phyloP scores from a whole-genome alignment of 2,797 vertebrate species.

The Malacoctenus gilli region DNA sequence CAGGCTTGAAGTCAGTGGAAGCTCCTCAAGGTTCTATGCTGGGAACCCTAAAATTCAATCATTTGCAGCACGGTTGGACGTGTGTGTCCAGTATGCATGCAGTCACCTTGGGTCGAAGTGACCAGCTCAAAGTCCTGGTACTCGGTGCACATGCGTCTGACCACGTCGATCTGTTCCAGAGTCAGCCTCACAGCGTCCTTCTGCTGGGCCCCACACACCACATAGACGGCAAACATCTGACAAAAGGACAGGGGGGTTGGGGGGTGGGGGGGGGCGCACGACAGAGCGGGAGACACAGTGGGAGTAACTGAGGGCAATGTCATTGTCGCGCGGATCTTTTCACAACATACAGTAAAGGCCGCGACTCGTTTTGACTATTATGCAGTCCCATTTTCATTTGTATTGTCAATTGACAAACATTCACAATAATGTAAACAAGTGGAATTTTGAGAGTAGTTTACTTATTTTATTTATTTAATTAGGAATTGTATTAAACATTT shows the following conservation, averaged over 20 bases:
- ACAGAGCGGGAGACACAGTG: slow-evolving; percentile 8
- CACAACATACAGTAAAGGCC: not conserved
- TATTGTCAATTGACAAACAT: too few relatives aligned
- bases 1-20: too few relatives aligned
- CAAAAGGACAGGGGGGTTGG: slow-evolving; percentile 31
- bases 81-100: too few relatives aligned
- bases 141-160: slow-evolving; percentile 87
- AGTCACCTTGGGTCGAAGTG: slow-evolving; percentile 84
- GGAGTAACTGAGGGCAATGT: not conserved
- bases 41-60: too few relatives aligned
- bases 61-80: too few relatives aligned
- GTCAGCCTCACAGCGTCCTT: slow-evolving; percentile 91
- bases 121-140: slow-evolving; percentile 86
- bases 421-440: too few relatives aligned
- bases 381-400: too few relatives aligned
- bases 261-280: not conserved
- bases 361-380: too few relatives aligned
- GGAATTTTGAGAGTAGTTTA: too few relatives aligned
- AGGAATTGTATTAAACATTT: too few relatives aligned
- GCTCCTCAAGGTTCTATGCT: too few relatives aligned
- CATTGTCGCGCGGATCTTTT: slow-evolving; percentile 5
- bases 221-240: slow-evolving; percentile 92
- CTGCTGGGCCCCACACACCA: slow-evolving; percentile 89
- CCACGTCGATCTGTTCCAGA: slow-evolving; percentile 92
- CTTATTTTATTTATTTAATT: too few relatives aligned